Conservation (phyloP, 2,888 invertebrate species). For the Idaea biselata region DNA sequence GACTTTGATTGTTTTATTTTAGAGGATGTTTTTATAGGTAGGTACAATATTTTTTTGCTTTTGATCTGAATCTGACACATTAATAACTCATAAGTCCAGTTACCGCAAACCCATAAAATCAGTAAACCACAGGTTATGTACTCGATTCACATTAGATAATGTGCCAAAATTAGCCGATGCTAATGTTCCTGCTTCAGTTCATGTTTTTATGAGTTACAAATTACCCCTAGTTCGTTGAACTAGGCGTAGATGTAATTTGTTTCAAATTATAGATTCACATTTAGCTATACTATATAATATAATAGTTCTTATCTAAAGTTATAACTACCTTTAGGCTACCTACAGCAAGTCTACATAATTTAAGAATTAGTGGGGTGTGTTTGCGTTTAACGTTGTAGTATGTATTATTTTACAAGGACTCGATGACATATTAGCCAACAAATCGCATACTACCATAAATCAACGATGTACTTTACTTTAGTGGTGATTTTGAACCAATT, state of each 20-base stretch:
- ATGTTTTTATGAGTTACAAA: conserved; percentile 65
- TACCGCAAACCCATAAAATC: conserved; percentile 46
- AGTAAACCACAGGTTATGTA: conserved; percentile 57
- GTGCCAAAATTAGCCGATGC: conserved; percentile 56
- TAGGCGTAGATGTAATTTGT: conserved; percentile 51
- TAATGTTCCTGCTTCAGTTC: conserved; percentile 47
- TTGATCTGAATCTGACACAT: background rate
- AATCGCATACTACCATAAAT: background rate
- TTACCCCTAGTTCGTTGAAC: conserved; percentile 72
- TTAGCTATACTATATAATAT: conserved; percentile 10
- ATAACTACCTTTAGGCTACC: background rate
- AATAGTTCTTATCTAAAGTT: background rate
- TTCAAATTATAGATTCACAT: conserved; percentile 76
- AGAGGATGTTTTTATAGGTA: background rate
- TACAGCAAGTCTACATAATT: background rate
- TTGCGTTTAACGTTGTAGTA: background rate
- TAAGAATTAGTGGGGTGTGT: background rate
- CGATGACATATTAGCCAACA: background rate
- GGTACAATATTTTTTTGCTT: background rate
- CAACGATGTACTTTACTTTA: conserved; percentile 23
- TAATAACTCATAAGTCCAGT: conserved; percentile 5
- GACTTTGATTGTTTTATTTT: background rate
- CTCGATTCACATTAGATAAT: conserved; percentile 53
- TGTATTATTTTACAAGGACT: background rate
- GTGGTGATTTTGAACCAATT: conserved; percentile 36